Percentiles rank a stretch among this genome's conserved stretches.
phyloP scores from a whole-genome alignment of 2,113 vertebrate species.

The zebrafish (Danio rerio) region GRCz12tu NC_133180.1:22940001-22940500 shows the following conservation, averaged over 20 bases:
- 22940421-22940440: too few relatives aligned
- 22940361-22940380: neutral
- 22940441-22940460: neutral
- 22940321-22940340: neutral
- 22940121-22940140: too few relatives aligned
- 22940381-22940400: too few relatives aligned
- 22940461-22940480: neutral
- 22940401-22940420: too few relatives aligned
- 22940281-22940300: neutral
- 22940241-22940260: neutral
- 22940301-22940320: neutral
- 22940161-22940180: neutral
- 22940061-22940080: conserved; percentile 5
- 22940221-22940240: too few relatives aligned
- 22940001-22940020: neutral
- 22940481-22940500: too few relatives aligned
- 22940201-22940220: neutral
- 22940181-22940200: neutral
- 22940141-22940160: neutral
- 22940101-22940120: too few relatives aligned
- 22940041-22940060: conserved; percentile 5
- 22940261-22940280: neutral
- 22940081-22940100: neutral
- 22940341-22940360: neutral
- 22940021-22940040: conserved; percentile 5